Evolutionary conservation across 2,797 vertebrate species (phyloP), one percentile per base, ranked within the genome.

Genomic region (Delichon dasypus): DNA sequence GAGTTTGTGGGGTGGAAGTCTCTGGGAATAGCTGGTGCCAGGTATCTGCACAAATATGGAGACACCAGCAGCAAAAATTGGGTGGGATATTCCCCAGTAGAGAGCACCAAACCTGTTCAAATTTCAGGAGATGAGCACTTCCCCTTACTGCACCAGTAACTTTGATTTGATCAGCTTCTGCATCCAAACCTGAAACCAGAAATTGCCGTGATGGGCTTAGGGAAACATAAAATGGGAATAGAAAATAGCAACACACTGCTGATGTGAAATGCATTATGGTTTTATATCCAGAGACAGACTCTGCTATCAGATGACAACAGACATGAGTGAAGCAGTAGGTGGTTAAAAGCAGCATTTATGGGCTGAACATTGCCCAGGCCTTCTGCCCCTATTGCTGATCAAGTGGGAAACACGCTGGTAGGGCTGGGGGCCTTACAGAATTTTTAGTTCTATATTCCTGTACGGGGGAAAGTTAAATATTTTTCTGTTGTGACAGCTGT

Each of bases 131-230:
- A 25, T 8, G 17, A 84, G 16, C 16, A 9, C 10, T 77, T 66
- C 11, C 19, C 11, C 12, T 32, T 11, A 6, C 1, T 30, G 32
- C 77, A 32, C 5, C 0, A 0, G 11, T 1, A 2, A 7, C 40
- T 85, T 55, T 20, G 32, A n/a, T 80, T 80, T 71, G 51, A 74
- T 34, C 53, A 16, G 3, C 25, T 84, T 75, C 47, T 40, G 12
- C 42, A 44, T 44, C 20, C 30, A 73, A 62, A 68, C 25, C 20
- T 25, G 20, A 3, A 5, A 64, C 5, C 51, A 78, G 45, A 65
- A 94, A 55, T 64, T 29, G 34, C n/a, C 26, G 1, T n/a, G 36
- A 44, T 0, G 3, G 7, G 11, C 40, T 81, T 34, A 14, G 27
- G 36, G 27, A 47, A 77, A 75, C 38, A 34, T 80, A 13, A 1